A percentile compares a stretch with the other conserved stretches of the same genome.
These are phyloP conservation scores for Chlorops oryzae DNA, from an alignment of 1,140 invertebrate species.

Conservation along the genomic window DNA sequence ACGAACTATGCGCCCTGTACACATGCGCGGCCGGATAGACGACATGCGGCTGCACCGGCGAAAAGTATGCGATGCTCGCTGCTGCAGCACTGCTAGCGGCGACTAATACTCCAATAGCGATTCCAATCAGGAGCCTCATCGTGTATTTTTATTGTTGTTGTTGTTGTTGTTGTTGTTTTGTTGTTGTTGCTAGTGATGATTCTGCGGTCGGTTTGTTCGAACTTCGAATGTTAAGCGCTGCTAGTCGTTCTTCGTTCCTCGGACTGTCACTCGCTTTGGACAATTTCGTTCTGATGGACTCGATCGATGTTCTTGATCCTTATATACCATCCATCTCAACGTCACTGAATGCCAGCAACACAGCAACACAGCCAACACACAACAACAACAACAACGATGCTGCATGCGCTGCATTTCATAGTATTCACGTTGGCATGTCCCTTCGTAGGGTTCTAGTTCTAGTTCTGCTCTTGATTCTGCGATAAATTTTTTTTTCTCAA, in stretches of 20 bases:
- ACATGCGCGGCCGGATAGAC: constrained; percentile 28
- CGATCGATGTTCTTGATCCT: constrained; percentile 6
- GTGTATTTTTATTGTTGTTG: too few species aligned
- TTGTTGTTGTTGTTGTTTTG: too few species aligned
- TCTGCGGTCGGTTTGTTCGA: too few species aligned
- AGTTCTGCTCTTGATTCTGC: constrained; percentile 15
- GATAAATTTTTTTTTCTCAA: constrained; percentile 5
- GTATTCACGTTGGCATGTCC: constrained; percentile 14
- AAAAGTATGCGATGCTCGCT: constrained; percentile 6
- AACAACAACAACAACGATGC: background rate
- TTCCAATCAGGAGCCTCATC: too few species aligned
- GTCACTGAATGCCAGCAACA: background rate
- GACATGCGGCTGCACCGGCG: constrained; percentile 10
- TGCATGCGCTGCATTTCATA: constrained; percentile 11
- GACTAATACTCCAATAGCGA: background rate
- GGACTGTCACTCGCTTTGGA: constrained; percentile 10
- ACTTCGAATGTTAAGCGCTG: constrained; percentile 8
- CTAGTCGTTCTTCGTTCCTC: constrained; percentile 4
- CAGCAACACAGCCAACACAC: too few species aligned
- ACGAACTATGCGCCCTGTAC: constrained; percentile 29
- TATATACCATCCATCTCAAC: too few species aligned
- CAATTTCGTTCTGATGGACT: constrained; percentile 15
- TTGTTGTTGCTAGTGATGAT: too few species aligned
- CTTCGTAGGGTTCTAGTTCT: constrained; percentile 14
- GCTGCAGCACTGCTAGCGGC: constrained; percentile 1